A percentile compares a stretch with the other conserved stretches of the same genome.
Conservation (phyloP, 2,797 vertebrate species). For the Lemur catta region DNA sequence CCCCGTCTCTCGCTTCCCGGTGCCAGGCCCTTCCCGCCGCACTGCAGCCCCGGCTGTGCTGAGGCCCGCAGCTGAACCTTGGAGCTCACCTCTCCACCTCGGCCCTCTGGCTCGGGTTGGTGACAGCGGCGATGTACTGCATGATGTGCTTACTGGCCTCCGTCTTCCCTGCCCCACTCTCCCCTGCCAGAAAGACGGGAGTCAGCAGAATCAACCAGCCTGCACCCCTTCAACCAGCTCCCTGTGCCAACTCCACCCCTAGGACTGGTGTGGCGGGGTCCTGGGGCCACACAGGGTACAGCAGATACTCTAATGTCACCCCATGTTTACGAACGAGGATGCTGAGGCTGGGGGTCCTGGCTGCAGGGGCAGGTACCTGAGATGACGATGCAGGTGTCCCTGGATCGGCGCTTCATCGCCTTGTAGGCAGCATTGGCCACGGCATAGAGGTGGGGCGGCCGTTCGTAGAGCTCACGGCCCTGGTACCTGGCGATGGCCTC, state of each 20-base stretch:
- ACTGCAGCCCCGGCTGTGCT: not conserved
- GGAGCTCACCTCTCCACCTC: slow-evolving; percentile 93
- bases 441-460: slow-evolving; percentile 93
- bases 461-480: slow-evolving; percentile 93
- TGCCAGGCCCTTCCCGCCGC: not conserved
- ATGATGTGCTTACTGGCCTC: slow-evolving; percentile 97
- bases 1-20: rapidly evolving
- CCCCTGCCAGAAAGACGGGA: slow-evolving; percentile 82
- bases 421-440: slow-evolving; percentile 94
- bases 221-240: rapidly evolving
- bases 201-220: too few species aligned
- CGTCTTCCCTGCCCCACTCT: slow-evolving; percentile 95
- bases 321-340: not conserved
- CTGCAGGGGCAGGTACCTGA: slow-evolving; percentile 85
- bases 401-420: slow-evolving; percentile 94
- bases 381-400: slow-evolving; percentile 97
- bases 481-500: slow-evolving; percentile 88
- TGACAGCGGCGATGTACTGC: slow-evolving; percentile 96
- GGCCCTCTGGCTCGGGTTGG: slow-evolving; percentile 90
- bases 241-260: not conserved
- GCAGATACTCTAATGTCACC: not conserved
- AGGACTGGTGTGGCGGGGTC: not conserved
- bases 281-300: not conserved
- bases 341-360: not conserved
- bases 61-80: not conserved